Percentiles rank a stretch among this genome's conserved stretches.
Conservation (phyloP, 2,113 vertebrate species). For the Oreocharis arfaki region DNA sequence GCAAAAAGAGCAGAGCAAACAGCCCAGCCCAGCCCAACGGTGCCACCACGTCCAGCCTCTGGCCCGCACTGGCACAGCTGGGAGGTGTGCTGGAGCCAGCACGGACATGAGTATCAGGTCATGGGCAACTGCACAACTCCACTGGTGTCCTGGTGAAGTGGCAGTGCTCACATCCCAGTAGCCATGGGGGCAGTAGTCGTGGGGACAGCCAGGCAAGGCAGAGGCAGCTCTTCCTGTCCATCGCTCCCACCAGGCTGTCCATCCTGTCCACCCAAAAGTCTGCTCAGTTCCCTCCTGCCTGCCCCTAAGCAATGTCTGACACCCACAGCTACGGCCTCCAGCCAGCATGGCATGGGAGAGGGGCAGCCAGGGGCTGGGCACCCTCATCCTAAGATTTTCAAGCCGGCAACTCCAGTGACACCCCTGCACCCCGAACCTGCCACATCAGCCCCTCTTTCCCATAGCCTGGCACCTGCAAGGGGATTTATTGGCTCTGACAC, state of each 20-base stretch:
- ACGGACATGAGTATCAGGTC: rapidly evolving
- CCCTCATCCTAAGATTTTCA: not conserved
- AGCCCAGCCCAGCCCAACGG: rapidly evolving
- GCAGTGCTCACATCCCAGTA: rapidly evolving
- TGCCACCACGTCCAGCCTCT: not conserved
- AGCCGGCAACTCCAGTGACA: not conserved
- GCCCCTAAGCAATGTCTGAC: not conserved
- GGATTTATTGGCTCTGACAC: rapidly evolving
- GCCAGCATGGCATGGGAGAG: rapidly evolving
- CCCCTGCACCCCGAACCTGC: not conserved
- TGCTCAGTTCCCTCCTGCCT: rapidly evolving
- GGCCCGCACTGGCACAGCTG: not conserved
- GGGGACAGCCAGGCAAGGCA: not conserved
- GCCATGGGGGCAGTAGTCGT: rapidly evolving
- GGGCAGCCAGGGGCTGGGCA: not conserved
- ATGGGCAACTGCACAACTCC: not conserved
- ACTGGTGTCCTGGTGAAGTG: rapidly evolving
- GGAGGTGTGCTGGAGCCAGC: not conserved
- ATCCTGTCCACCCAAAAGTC: not conserved
- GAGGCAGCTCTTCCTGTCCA: not conserved
- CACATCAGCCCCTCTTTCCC: not conserved
- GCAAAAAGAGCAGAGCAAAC: not conserved
- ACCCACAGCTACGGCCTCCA: rapidly evolving
- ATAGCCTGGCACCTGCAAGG: not conserved
- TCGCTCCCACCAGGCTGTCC: too few species aligned